Evolutionary conservation across 1,140 invertebrate genomes (phyloP).

Genomic region (Phocides pigmalion): DNA sequence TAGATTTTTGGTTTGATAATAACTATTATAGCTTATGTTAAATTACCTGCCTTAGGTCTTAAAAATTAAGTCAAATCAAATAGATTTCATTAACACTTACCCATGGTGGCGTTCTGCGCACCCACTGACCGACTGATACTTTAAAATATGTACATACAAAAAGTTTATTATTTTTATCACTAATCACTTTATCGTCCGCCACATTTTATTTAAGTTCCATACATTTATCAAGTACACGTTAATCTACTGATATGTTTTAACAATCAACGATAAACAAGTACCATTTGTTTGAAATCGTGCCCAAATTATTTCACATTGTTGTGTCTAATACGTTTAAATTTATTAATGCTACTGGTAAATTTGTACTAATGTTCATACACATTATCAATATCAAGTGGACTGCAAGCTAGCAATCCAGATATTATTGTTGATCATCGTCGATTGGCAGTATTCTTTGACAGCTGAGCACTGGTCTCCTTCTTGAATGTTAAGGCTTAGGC

Average conservation of each 20-base stretch:
- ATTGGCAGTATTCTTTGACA: too few species aligned
- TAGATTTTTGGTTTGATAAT: too few species aligned
- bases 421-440: too few species aligned
- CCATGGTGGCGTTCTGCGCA: slow-evolving; percentile 50
- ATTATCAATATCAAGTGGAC: too few species aligned
- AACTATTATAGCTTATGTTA: too few species aligned
- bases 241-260: not conserved
- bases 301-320: not conserved
- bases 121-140: slow-evolving; percentile 51
- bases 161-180: slow-evolving; percentile 51
- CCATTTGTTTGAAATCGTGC: not conserved
- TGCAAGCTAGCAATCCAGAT: too few species aligned
- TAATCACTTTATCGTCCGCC: slow-evolving; percentile 32
- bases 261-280: not conserved
- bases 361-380: too few species aligned
- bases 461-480: too few species aligned
- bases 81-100: slow-evolving; percentile 47
- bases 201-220: not conserved
- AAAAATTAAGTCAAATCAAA: too few species aligned
- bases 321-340: not conserved
- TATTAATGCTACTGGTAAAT: too few species aligned
- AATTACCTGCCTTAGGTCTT: too few species aligned
- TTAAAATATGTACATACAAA: slow-evolving; percentile 22
- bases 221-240: not conserved
- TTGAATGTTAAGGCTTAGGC: too few species aligned